phyloP scores from a whole-genome alignment of 2,888 invertebrate genomes.

The Cantharis lateralis region DNA sequence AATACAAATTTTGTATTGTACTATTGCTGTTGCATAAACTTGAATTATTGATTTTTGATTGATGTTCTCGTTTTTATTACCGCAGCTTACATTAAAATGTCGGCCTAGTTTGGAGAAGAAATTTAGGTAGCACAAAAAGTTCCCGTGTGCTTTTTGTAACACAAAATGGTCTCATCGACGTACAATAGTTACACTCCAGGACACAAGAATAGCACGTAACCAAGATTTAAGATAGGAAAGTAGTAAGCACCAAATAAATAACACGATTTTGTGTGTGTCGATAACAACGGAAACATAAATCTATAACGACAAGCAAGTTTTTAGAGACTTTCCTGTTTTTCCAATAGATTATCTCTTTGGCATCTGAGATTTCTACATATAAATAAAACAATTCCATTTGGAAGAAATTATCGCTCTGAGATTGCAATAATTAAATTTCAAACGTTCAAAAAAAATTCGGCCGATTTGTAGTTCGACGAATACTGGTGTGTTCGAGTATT shows the following conservation, averaged over 20 bases:
- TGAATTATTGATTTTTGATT: not conserved
- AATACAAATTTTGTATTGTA: not conserved
- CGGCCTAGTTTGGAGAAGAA: not conserved
- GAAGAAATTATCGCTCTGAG: not conserved
- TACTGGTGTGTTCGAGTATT: no score
- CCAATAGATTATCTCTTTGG: conserved; percentile 23
- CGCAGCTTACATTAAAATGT: not conserved
- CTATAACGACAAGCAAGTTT: conserved; percentile 24
- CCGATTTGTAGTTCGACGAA: no score
- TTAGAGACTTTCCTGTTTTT: conserved; percentile 27
- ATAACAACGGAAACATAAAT: conserved; percentile 28
- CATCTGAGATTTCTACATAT: not conserved
- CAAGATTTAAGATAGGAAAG: conserved; percentile 27
- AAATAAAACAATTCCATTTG: not conserved
- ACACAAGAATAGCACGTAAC: conserved; percentile 22
- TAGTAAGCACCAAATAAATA: conserved; percentile 30
- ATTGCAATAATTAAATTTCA: not conserved
- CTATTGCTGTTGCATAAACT: not conserved
- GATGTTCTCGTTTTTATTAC: not conserved
- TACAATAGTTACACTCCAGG: not conserved
- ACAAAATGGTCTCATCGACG: not conserved
- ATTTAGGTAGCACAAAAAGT: not conserved
- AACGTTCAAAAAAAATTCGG: not conserved
- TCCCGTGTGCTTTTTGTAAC: not conserved
- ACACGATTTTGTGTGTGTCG: conserved; percentile 29